Evolutionary conservation across 2,888 invertebrate species (phyloP), one percentile per base, ranked within the genome.

Genomic region (Acrocyrtus sp.): DNA sequence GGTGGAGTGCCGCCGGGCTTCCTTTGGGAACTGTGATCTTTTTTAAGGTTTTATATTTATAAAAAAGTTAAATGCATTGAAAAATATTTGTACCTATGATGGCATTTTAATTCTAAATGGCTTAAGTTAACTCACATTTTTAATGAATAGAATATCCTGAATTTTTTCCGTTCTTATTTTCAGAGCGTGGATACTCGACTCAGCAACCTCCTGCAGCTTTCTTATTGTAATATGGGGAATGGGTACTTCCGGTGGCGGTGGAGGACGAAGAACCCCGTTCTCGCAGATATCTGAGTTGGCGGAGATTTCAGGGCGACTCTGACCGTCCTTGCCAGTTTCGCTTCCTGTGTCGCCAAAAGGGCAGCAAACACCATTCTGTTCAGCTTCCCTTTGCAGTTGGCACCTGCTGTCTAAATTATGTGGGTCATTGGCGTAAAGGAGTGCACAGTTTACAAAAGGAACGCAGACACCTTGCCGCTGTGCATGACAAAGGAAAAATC

Each of bases 1-100:
- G 83, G 74, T 85, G 85, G 60, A 81, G 80, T 22, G 82, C 83
- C 8, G 84, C 83, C 0, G 85, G 82, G 15, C 83, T 83, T 12
- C 82, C 83, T 4, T 81, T 80, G 58, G 79, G 78, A 24, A 83
- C 76, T 15, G 83, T 81, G 15, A 82, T 72, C 77, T 77, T 5
- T 4, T 4, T n/a, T 10, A n/a, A 45, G 6, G 6, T n/a, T n/a
- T n/a, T n/a, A n/a, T n/a, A n/a, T n/a, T n/a, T n/a, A n/a, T n/a
- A n/a, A 45, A 45, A 12, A 15, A 45, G 17, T 5, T 45, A 45
- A 17, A 45, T n/a, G 17, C 5, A n/a, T 45, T 45, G 17, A n/a
- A 45, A n/a, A n/a, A 45, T n/a, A 45, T 10, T 15, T 4, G 4
- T 4, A n/a, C 4, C 12, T 4, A 45, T 17, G 17, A 45, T 5